Conservation (phyloP, 2,888 invertebrate genomes). For the Vesta saturnalis region DNA sequence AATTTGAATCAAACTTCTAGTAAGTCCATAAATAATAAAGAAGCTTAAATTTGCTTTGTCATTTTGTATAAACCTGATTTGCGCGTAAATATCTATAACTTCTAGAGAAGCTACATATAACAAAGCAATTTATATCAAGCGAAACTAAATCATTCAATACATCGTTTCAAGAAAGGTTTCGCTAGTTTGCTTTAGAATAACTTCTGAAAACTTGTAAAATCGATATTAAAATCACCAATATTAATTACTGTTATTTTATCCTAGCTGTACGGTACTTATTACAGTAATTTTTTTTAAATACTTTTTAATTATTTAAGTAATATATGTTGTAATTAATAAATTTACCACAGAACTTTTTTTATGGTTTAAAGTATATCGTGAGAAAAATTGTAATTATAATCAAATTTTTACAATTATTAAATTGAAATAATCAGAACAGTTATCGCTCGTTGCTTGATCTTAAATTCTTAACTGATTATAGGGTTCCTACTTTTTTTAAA, state of each 20-base stretch:
- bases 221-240: not conserved
- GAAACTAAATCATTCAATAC: slow-evolving; percentile 4
- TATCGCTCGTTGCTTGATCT: not conserved
- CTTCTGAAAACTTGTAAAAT: not conserved
- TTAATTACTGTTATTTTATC: too few species aligned
- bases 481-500: not conserved
- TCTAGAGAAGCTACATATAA: not conserved
- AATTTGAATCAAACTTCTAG: too few species aligned
- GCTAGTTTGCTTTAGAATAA: not conserved
- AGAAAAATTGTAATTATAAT: not conserved
- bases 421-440: slow-evolving; percentile 1
- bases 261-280: not conserved
- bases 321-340: not conserved
- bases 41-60: not conserved
- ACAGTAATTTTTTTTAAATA: not conserved
- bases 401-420: not conserved
- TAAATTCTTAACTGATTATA: slow-evolving; percentile 2
- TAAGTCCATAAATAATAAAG: too few species aligned
- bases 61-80: not conserved
- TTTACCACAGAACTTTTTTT: not conserved
- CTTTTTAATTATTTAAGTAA: not conserved
- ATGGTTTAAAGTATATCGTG: slow-evolving; percentile 5
- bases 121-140: slow-evolving; percentile 9
- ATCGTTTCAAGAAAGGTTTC: not conserved
- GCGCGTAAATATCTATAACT: not conserved